phyloP scores from a whole-genome alignment of 2,113 vertebrate genomes.

The Reinhardtius hippoglossoides region DNA sequence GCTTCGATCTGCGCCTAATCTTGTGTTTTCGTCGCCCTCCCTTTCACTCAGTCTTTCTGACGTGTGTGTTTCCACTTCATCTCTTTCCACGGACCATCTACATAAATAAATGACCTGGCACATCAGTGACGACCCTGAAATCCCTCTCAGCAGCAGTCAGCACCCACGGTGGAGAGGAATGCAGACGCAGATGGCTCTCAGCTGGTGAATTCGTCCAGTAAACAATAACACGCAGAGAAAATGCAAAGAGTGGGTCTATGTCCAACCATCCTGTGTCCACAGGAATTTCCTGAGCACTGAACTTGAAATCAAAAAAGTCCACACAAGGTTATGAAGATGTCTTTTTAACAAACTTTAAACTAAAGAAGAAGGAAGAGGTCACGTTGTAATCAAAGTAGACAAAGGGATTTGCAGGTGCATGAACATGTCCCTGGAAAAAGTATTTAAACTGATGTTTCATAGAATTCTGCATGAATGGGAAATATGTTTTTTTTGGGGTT shows the following conservation, averaged over 20 bases:
- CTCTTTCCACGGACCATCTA: not conserved
- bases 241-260: not conserved
- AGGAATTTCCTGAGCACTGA: not conserved
- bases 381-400: not conserved
- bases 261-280: not conserved
- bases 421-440: not conserved
- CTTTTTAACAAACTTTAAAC: not conserved
- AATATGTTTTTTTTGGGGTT: not conserved
- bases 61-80: not conserved
- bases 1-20: too few relatives aligned
- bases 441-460: not conserved
- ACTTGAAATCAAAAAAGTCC: too few relatives aligned
- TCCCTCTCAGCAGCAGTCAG: slow-evolving; percentile 51
- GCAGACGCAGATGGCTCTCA: slow-evolving; percentile 63
- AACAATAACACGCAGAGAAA: slow-evolving; percentile 42
- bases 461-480: not conserved
- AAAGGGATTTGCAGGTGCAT: not conserved
- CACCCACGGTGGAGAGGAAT: slow-evolving; percentile 60
- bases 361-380: not conserved
- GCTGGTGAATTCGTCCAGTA: slow-evolving; percentile 36
- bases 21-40: not conserved
- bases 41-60: not conserved
- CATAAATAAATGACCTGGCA: slow-evolving; percentile 48
- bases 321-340: too few relatives aligned
- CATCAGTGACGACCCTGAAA: not conserved